Evolutionary conservation across 1,140 invertebrate genomes (phyloP), one percentile per base, ranked within the genome.

Genomic region (Phortica variegata): DNA sequence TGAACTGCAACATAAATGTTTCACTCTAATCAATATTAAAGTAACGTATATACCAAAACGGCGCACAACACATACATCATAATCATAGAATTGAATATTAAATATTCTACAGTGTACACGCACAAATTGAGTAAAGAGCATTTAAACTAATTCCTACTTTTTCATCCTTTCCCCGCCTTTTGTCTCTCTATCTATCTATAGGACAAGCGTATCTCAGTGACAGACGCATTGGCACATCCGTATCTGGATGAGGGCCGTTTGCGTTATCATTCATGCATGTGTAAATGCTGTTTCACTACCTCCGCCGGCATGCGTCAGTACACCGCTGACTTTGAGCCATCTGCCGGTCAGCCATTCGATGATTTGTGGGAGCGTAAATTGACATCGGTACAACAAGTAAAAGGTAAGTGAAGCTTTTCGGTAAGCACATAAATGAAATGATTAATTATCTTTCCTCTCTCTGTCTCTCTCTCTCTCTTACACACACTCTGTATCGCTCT

Each of bases 181-280:
- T 23, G 2, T 7, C 12, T 12, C 19, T 3, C 26, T 37, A 32
- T 54, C 9, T 8, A 18, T 19, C 7, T 17, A 1, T 75, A 94
- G 89, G 89, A 93, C 62, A 96, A 97, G 78, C 83, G 96, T 70
- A 95, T 98, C 73, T 90, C 87, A 6, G 93, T 97, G 37, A 86
- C 90, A 29, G 91, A 97, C 76, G 96, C 97, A 5, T 80, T 99
- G 54, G 88, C 90, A 48, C 95, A 98, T 82, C 93, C 94, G 10
- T 99, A 98, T 79, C 82, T 99, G 47, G 95, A 98, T 71, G 97
- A 99, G 78, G 97, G 97, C 39, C 84, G 97, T 57, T 83, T 99
- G 54, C 85, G 97, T 61, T 99, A 98, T 80, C 97, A 99, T 79
- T 98, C 96, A 33, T 99, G 97, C 77, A 99, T 99, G 97, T 99